Conservation (phyloP, 2,113 vertebrate genomes). For the Cynopterus brachyotis region DNA sequence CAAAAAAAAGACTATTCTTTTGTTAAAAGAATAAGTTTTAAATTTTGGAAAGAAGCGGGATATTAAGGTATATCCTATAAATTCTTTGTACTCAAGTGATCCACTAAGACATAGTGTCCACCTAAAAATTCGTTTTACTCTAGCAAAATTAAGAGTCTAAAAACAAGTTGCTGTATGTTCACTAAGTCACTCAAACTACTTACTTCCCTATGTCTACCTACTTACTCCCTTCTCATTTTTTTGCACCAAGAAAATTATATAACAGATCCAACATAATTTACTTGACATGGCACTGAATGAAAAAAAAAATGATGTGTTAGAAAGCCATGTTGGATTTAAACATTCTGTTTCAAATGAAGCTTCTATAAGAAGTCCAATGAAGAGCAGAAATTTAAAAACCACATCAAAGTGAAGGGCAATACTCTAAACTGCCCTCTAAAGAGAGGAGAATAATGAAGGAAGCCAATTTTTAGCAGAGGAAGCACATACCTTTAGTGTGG, state of each 20-base stretch:
- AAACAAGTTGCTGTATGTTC: neutral
- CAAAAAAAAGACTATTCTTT: neutral
- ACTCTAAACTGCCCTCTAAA: constrained; percentile 33
- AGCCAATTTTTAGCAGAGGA: constrained; percentile 54
- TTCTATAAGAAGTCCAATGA: constrained; percentile 64
- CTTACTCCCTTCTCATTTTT: neutral
- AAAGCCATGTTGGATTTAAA: constrained; percentile 40
- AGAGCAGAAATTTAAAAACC: constrained; percentile 73
- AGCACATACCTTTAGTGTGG: constrained; percentile 70
- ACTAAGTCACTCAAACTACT: constrained; percentile 15
- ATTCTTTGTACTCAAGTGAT: neutral
- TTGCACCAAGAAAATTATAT: neutral
- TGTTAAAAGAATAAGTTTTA: neutral
- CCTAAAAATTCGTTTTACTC: neutral
- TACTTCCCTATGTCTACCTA: neutral
- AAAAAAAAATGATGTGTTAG: constrained; percentile 69
- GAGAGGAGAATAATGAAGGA: neutral
- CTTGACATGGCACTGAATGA: constrained; percentile 33
- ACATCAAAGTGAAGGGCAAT: constrained; percentile 74
- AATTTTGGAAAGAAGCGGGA: constrained; percentile 1
- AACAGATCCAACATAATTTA: constrained; percentile 47
- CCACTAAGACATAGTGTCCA: neutral
- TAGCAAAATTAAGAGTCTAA: neutral
- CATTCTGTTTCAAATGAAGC: constrained; percentile 76
- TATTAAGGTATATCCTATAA: neutral